Base-by-base conservation (phyloP, 2,888 invertebrate species). In the Cerceris rybyensis region DNA sequence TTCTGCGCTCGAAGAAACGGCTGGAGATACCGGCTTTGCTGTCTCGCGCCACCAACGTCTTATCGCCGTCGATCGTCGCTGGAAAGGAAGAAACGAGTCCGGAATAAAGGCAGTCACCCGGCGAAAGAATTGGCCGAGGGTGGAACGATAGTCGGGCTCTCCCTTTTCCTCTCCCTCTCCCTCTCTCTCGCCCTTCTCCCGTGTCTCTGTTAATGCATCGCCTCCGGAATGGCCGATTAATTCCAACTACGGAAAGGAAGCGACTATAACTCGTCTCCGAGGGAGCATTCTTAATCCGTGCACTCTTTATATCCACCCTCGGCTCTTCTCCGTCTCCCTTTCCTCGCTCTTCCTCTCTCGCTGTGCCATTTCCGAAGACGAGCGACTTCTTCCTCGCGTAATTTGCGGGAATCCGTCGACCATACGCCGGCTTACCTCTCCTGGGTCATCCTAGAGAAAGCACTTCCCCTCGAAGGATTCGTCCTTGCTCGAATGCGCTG, bases 201-300 rank as follows among this genome's bases (percentile, higher is more conserved):
- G 14, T 88, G 87, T 89, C 89, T 89, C 88, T 87, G 91, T 90
- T 91, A 91, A 91, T 91, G 90, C 90, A 91, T 91, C 89, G 91
- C 88, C 90, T 87, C 86, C 87, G 89, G 88, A 91, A 91, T 91
- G 89, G 90, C 91, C 91, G 91, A 91, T 91, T 91, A 91, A 91
- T 91, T 91, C 91, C 89, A 90, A 90, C 90, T 90, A 91, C 89
- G 89, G 91, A 87, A 90, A 91, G 91, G 90, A 91, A 91, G 88
- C 90, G 91, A 90, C 91, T 90, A 91, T 91, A 91, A 91, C 90
- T 91, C 91, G 91, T 91, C 91, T 90, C 90, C 88, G 90, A 91
- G 90, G 90, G 90, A 91, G 90, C 90, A 91, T 91, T 91, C 91
- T 91, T 91, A 91, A 91, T 91, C 91, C 91, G 87, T 87, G 88